These are phyloP conservation scores for Tricholauxania praeusta DNA, from an alignment of 2,888 invertebrate species.

Conservation along the genomic window DNA sequence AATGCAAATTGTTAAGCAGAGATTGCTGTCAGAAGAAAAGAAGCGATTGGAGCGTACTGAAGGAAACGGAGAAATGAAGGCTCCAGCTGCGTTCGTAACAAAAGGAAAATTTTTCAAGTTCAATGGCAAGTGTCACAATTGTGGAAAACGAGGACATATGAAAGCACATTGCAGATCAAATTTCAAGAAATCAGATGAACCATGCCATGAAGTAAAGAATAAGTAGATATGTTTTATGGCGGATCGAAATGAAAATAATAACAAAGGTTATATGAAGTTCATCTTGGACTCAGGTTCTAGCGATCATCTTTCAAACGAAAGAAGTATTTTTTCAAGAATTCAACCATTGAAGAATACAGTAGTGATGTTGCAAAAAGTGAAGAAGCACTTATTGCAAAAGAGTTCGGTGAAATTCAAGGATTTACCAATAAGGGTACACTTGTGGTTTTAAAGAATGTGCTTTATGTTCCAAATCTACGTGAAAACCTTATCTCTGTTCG, in stretches of 20 bases:
- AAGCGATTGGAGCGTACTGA: not conserved
- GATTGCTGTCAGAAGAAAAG: slow-evolving; percentile 7
- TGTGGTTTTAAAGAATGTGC: slow-evolving; percentile 1
- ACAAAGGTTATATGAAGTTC: not conserved
- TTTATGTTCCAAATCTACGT: not conserved
- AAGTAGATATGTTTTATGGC: not conserved
- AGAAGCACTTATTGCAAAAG: slow-evolving; percentile 3
- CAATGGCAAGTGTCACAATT: slow-evolving; percentile 1
- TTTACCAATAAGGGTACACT: slow-evolving; percentile 9
- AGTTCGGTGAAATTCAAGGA: slow-evolving; percentile 18
- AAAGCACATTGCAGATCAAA: not conserved
- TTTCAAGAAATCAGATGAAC: not conserved
- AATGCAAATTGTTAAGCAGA: not conserved
- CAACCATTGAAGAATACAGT: not conserved
- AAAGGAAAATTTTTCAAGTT: not conserved
- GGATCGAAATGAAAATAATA: not conserved
- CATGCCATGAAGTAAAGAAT: not conserved
- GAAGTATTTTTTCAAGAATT: no score
- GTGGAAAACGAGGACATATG: not conserved
- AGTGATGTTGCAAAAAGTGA: not conserved
- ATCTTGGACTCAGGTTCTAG: not conserved
- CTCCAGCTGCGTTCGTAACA: not conserved
- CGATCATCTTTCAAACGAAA: not conserved
- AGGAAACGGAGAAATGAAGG: not conserved
- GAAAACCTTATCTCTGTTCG: not conserved